Evolutionary conservation across 2,113 vertebrate genomes (phyloP).

Genomic region (Microtus ochrogaster): DNA sequence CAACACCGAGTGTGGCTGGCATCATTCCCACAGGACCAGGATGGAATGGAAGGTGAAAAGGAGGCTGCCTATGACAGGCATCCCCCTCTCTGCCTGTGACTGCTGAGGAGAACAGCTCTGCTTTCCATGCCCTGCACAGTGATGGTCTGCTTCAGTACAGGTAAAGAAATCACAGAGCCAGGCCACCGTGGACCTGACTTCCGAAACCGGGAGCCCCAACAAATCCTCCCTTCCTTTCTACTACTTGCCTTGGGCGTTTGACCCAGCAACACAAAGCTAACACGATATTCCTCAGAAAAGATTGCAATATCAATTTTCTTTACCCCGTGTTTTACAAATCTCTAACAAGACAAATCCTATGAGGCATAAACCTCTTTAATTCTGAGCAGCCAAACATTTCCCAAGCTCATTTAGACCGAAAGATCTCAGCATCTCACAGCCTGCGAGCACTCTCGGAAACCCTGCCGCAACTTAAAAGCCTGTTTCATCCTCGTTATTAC

Average conservation of each 20-base stretch:
- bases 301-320: constrained; percentile 1
- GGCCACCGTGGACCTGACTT: background rate
- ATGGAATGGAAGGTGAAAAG: background rate
- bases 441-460: background rate
- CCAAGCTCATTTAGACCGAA: background rate
- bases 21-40: background rate
- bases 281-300: background rate
- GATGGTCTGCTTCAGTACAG: background rate
- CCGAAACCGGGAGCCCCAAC: background rate
- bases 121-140: background rate
- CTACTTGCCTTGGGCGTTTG: background rate
- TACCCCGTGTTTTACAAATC: background rate
- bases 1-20: background rate
- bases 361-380: background rate
- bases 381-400: constrained; percentile 37
- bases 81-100: background rate
- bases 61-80: background rate
- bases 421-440: background rate
- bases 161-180: background rate
- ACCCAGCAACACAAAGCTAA: background rate
- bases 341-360: background rate
- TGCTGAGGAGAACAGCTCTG: background rate
- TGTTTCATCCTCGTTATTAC: background rate
- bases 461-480: background rate
- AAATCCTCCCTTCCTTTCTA: background rate